These are phyloP conservation scores for Parazoanthus atlanticus DNA, from an alignment of 92 coral and sea anemone species.

Conservation along the genomic window DNA sequence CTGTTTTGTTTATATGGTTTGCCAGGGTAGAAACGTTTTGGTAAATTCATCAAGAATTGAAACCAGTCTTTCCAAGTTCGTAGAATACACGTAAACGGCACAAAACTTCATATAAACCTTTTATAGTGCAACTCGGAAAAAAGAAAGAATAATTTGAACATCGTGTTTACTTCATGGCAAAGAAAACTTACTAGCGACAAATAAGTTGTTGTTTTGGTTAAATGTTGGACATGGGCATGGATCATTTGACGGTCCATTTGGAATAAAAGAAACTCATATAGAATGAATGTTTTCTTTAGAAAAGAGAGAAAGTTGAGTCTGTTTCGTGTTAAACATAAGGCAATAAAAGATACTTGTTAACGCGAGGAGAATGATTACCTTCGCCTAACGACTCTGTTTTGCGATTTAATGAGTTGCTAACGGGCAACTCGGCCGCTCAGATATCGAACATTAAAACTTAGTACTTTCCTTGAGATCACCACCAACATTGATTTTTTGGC, in stretches of 20 bases:
- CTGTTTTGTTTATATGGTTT: constrained; percentile 18
- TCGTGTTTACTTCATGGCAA: not conserved
- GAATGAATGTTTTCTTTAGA: too few relatives aligned
- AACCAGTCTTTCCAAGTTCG: not conserved
- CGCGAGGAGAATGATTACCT: not conserved
- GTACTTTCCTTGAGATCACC: not conserved
- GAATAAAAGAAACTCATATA: not conserved
- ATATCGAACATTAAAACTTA: not conserved
- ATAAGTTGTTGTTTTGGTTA: too few relatives aligned
- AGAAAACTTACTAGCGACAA: not conserved
- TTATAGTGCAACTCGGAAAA: not conserved
- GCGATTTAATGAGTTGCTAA: constrained; percentile 6
- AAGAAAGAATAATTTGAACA: not conserved
- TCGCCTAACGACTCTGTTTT: not conserved
- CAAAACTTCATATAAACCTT: not conserved
- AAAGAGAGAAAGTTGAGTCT: not conserved
- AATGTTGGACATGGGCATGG: not conserved
- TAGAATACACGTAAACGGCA: not conserved
- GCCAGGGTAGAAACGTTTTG: not conserved
- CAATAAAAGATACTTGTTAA: not conserved
- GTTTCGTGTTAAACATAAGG: not conserved
- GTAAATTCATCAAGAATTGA: not conserved
- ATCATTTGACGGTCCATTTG: not conserved
- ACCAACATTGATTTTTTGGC: not conserved
- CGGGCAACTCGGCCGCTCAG: constrained; percentile 2